Evolutionary conservation across 2,888 invertebrate genomes (phyloP), one percentile per base, ranked within the genome.

Genomic region (Electrophaes corylata): DNA sequence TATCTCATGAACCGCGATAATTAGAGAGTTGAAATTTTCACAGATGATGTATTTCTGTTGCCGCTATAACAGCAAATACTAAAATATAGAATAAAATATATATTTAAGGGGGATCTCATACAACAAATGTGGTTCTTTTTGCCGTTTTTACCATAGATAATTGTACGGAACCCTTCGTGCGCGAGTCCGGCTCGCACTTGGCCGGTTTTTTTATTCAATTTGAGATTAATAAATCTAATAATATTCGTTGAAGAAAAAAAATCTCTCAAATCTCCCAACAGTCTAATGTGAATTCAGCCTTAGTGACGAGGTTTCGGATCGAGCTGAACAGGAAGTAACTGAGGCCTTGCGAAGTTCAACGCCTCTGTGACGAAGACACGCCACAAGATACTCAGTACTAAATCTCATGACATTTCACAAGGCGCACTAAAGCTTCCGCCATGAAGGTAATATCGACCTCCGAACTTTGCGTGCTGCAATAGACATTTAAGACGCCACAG

Each of bases 291-390:
- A 60, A 68, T 66, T 59, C 55, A 60, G 69, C 72, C 65, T 76
- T 68, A 70, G 65, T 71, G 72, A 64, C 63, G 67, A 70, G 63
- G 69, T 71, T 76, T 76, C 62, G 71, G 66, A 73, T 73, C 64
- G 67, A 67, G 71, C 68, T 69, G 70, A 81, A 76, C 80, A 85
- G 86, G 86, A 86, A 85, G 78, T 75, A 70, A 63, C 66, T 63
- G 64, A 79, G 82, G 78, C 84, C 86, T 86, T 83, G 85, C 71
- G 69, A 75, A 81, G 86, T 87, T 86, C 86, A 86, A 80, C 83
- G 84, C 71, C 79, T 76, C 77, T 51, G 55, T 55, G 51, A 59
- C 50, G 59, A 59, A 54, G 47, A 54, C 45, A 43, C 12, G 35
- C 40, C 56, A 40, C 56, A 57, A 29, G 50, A 50, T 57, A 50